Evolutionary conservation across 92 coral and sea anemone species (phyloP).

Genomic region (Zoanthus sansibaricus): DNA sequence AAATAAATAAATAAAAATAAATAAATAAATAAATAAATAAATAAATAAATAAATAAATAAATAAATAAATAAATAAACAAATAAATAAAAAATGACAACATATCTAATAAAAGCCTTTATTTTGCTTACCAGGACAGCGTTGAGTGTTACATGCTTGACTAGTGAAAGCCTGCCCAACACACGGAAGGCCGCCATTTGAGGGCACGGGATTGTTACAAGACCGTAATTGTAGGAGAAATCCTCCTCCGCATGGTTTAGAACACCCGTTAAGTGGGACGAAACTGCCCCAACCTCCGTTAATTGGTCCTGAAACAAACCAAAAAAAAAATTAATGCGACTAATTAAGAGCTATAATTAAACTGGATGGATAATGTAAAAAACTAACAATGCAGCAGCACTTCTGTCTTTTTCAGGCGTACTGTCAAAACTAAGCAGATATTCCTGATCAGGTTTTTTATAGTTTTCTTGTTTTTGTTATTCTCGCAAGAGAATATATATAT

Average conservation of each 20-base stretch:
- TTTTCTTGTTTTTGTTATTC: too few relatives aligned
- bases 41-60: too few relatives aligned
- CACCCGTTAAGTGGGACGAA: background rate
- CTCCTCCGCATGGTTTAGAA: background rate
- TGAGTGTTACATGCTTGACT: background rate
- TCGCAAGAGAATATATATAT: too few relatives aligned
- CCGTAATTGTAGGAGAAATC: background rate
- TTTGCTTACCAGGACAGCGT: background rate
- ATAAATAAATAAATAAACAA: too few relatives aligned
- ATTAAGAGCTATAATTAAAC: too few relatives aligned
- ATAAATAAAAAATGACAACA: background rate
- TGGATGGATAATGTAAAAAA: background rate
- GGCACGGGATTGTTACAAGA: background rate
- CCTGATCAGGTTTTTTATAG: too few relatives aligned
- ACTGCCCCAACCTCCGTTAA: background rate
- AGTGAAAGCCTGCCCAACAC: slow-evolving; percentile 1
- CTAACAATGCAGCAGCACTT: background rate
- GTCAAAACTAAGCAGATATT: background rate
- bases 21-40: too few relatives aligned
- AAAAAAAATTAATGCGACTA: too few relatives aligned
- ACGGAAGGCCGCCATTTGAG: background rate
- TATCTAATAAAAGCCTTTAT: background rate
- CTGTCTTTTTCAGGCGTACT: background rate
- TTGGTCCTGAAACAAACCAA: background rate
- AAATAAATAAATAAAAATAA: too few relatives aligned